Base-by-base conservation (phyloP, 2,888 invertebrate species). In the Andrena bucephala region DNA sequence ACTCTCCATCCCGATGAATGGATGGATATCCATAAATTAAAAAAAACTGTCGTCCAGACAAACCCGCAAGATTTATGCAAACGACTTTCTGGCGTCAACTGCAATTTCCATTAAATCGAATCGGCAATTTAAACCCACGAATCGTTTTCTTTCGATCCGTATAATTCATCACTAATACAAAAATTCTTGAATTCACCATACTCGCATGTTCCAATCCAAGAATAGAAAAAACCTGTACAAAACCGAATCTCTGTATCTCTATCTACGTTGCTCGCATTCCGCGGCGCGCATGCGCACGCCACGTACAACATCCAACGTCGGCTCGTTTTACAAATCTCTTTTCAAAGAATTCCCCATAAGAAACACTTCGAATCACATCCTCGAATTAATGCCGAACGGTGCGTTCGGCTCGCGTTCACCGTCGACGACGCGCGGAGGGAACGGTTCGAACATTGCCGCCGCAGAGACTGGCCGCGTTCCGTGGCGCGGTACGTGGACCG, bases 31-130 rank as follows among this genome's bases (percentile, higher is more conserved):
- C 10, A 57, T 36, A 52, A 50, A 59, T 24, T 2, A 13, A 24
- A 20, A 20, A 29, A 29, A 42, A 42, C 4, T 5, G 13, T 20
- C 24, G 65, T 16, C 1, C 8, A 13, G 20, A 24, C 6, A 63
- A 52, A 31, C 52, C 33, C 3, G 13, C 27, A 6, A 27, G 27
- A 36, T n/a, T 57, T 24, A 57, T 57, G 16, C 29, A 66, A 29
- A 31, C 57, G 16, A 52, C 33, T 65, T n/a, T n/a, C 27, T 29
- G 52, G 20, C 27, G 8, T 29, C 65, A 54, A 66, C 27, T 54
- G 16, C 54, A 4, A 73, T 66, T 54, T 54, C 13, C 52, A 29
- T 36, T 10, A 66, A 36, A 20, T 73, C 33, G n/a, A 65, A 54
- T 3, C 36, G 5, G 8, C 36, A 54, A 29, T 50, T 71, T 27